phyloP scores from a whole-genome alignment of 2,797 vertebrate species.

The Thamnophis elegans region DNA sequence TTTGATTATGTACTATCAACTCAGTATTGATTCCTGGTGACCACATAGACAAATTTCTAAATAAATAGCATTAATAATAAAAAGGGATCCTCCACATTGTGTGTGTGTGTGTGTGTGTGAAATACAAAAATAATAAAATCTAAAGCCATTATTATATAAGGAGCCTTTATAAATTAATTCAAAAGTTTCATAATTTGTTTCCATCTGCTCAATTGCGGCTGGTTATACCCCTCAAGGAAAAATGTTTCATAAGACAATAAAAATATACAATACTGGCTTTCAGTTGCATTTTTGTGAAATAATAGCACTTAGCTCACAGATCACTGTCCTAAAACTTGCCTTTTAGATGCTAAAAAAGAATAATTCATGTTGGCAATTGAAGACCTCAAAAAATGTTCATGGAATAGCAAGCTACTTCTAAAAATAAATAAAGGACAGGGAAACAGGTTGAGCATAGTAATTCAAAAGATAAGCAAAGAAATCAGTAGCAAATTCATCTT shows the following conservation, averaged over 20 bases:
- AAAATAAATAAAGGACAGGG: neutral
- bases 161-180: neutral
- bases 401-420: neutral
- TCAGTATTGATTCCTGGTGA: neutral
- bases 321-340: neutral
- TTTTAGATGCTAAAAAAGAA: neutral
- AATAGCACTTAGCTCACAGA: neutral
- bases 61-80: neutral
- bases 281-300: neutral
- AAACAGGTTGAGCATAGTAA: constrained; percentile 6
- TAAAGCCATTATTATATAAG: neutral
- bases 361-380: neutral
- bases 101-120: no score
- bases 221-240: neutral
- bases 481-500: constrained; percentile 9
- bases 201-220: neutral
- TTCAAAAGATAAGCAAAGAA: neutral
- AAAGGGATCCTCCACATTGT: neutral
- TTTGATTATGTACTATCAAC: neutral
- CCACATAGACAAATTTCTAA: neutral
- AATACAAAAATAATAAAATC: neutral
- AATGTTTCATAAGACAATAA: neutral
- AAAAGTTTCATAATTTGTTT: neutral
- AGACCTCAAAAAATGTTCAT: neutral
- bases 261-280: neutral